Base-by-base conservation (phyloP, 1,140 invertebrate genomes). In the Hycleus cichorii region DNA sequence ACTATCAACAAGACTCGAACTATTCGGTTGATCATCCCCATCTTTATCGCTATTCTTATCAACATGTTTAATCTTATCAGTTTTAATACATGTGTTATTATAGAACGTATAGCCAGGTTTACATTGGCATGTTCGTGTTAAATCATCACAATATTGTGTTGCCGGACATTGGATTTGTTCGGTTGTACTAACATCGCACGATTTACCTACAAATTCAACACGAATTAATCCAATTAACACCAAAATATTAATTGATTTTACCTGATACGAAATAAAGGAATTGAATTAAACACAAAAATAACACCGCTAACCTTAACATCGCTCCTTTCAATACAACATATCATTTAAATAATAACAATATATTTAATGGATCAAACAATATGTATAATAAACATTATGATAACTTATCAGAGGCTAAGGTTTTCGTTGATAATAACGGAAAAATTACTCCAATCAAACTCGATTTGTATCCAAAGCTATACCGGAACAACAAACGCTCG, bases 1-100 rank as follows among this genome's bases (percentile, higher is more conserved):
- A 27, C 61, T 62, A 42, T 64, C 60, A 9, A 65, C 65, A 12
- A 63, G 43, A 51, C 53, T 62, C 10, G 63, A 67, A 49, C 60
- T 63, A 48, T 61, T 63, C 9, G 52, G 11, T 47, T 39, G 27
- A 39, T 12, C n/a, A 12, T 8, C 39, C n/a, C 57, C 4, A 32
- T 32, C 32, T 5, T 32, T 32, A 32, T 32, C 32, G 7, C 32
- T 32, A 32, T 32, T 7, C 4, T 32, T 32, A 32, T 32, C 0
- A 32, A 0, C 1, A 32, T 32, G 18, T 32, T 32, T 7, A 7
- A 32, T 32, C 32, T 5, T 42, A 26, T 46, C 50, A 6, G 27
- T 8, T 18, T 51, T 49, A 46, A 47, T 32, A 42, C 4, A 47
- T 53, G 11, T 49, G 55, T 12, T 67, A 53, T 44, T 56, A 27